phyloP scores from a whole-genome alignment of 2,113 vertebrate genomes.

The Tauraco erythrolophus region DNA sequence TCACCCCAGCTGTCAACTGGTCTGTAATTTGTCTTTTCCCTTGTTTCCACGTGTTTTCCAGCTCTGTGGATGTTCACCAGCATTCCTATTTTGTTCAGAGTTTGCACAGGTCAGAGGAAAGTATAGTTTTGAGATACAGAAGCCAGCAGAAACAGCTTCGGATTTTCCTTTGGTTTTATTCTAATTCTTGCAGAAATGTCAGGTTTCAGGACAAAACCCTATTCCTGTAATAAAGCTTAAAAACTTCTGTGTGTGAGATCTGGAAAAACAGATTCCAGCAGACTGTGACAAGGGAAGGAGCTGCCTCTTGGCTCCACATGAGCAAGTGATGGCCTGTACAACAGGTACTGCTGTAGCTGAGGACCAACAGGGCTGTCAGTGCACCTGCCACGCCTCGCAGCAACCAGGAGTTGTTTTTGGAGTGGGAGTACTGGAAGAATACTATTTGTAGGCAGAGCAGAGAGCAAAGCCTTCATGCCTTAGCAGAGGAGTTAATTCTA shows the following conservation, averaged over 20 bases:
- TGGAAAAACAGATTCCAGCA: neutral
- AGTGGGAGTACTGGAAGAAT: constrained; percentile 27
- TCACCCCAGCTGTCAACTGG: neutral
- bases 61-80: neutral
- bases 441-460: constrained; percentile 6
- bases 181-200: neutral
- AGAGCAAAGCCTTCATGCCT: neutral
- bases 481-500: neutral
- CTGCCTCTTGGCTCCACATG: neutral
- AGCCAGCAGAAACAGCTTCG: neutral
- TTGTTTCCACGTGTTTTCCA: neutral
- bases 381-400: neutral
- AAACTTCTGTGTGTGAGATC: neutral
- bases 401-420: neutral
- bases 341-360: neutral
- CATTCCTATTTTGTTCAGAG: neutral
- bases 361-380: neutral
- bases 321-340: neutral
- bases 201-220: neutral
- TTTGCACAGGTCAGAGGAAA: neutral
- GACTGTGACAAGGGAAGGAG: neutral
- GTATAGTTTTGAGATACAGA: neutral
- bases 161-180: neutral
- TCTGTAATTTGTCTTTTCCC: constrained; percentile 1
- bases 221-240: neutral